phyloP scores from a whole-genome alignment of 1,140 invertebrate genomes.

The Galleria mellonella region DNA sequence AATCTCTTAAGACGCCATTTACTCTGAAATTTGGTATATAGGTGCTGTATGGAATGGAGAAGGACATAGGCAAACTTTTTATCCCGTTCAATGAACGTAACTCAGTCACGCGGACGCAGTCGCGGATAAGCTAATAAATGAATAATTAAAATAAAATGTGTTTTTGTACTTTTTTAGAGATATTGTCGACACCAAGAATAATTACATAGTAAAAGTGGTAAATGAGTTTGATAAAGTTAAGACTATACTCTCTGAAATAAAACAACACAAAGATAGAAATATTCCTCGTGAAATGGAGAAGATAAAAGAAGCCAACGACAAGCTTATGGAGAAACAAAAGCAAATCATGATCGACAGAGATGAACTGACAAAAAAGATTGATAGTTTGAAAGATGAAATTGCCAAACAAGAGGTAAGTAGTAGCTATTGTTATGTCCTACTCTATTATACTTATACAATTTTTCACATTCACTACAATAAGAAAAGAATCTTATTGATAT shows the following conservation, averaged over 20 bases:
- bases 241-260: slow-evolving; percentile 54
- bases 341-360: slow-evolving; percentile 51
- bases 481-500: too few species aligned
- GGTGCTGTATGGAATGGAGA: too few species aligned
- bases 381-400: slow-evolving; percentile 79
- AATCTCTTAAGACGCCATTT: too few species aligned
- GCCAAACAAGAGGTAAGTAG: slow-evolving; percentile 77
- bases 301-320: slow-evolving; percentile 65
- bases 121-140: too few species aligned
- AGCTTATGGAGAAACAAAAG: slow-evolving; percentile 75
- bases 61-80: too few species aligned
- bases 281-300: slow-evolving; percentile 58
- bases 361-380: slow-evolving; percentile 57
- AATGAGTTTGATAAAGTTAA: slow-evolving; percentile 67
- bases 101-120: too few species aligned
- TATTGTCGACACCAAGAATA: slow-evolving; percentile 47
- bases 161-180: slow-evolving; percentile 27
- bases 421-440: too few species aligned
- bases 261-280: slow-evolving; percentile 57
- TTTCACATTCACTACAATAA: too few species aligned
- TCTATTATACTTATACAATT: too few species aligned
- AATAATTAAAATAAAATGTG: too few species aligned
- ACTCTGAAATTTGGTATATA: too few species aligned
- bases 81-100: too few species aligned
- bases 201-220: slow-evolving; percentile 39